A percentile compares a stretch with the other conserved stretches of the same genome.
These are phyloP conservation scores for Erythrocebus patas DNA, from an alignment of 2,113 vertebrate genomes.

Conservation along the genomic window DNA sequence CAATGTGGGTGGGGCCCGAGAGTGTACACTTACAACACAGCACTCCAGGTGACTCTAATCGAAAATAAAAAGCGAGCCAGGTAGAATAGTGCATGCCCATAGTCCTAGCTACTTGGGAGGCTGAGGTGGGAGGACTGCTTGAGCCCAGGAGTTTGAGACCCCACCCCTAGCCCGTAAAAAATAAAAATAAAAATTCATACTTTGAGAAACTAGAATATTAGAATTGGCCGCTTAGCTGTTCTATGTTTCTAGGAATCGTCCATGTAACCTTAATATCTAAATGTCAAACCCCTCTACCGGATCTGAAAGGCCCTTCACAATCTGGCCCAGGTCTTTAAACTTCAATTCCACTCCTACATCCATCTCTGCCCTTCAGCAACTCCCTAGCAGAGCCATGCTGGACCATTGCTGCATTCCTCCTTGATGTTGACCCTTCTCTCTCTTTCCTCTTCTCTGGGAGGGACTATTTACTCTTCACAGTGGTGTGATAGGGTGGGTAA, in stretches of 20 bases:
- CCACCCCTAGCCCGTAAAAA: no score
- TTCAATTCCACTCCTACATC: background rate
- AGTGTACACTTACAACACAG: background rate
- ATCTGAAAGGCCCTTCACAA: background rate
- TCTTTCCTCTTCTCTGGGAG: background rate
- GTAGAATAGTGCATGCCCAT: background rate
- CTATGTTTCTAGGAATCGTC: background rate
- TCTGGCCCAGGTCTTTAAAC: background rate
- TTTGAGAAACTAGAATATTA: background rate
- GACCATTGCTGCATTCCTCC: background rate
- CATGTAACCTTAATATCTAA: background rate
- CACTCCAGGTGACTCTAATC: background rate
- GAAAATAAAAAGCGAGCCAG: background rate
- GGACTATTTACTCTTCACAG: background rate
- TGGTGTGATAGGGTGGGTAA: rapidly evolving
- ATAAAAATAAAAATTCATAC: background rate
- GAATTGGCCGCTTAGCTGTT: background rate
- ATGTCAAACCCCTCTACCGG: background rate
- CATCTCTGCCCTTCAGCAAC: background rate
- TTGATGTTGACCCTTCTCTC: no score
- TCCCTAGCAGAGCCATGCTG: rapidly evolving
- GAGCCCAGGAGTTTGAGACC: background rate
- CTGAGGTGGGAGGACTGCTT: background rate
- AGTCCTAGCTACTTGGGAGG: background rate
- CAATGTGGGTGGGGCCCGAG: background rate